Conservation (phyloP, 2,797 vertebrate genomes). For the Phoxinus dragarum region DNA sequence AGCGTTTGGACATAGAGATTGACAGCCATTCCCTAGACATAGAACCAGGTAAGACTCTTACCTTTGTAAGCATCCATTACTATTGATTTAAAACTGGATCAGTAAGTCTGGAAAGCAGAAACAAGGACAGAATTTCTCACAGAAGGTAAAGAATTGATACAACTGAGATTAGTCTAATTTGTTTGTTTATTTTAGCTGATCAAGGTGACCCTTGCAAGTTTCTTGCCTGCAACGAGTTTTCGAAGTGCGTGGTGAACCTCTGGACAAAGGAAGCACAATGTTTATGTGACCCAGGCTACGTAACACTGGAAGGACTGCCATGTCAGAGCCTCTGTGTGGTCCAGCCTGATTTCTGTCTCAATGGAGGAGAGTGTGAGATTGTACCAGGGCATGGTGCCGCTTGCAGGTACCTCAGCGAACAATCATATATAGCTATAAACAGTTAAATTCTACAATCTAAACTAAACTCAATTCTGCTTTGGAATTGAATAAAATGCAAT, state of each 20-base stretch:
- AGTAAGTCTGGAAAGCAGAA: not conserved
- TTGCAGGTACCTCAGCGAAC: conserved; percentile 82
- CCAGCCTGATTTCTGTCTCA: conserved; percentile 76
- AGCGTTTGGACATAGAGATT: conserved; percentile 83
- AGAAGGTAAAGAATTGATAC: conserved; percentile 38
- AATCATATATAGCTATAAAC: conserved; percentile 3
- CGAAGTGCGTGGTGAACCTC: conserved; percentile 79
- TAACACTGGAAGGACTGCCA: conserved; percentile 73
- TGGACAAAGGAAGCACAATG: conserved; percentile 82
- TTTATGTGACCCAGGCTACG: conserved; percentile 79
- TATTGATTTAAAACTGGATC: conserved; percentile 7
- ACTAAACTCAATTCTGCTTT: not conserved
- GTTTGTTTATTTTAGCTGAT: conserved; percentile 80
- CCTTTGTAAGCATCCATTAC: not conserved
- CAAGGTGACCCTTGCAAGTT: conserved; percentile 89
- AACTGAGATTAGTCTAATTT: conserved; percentile 33
- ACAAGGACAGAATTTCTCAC: not conserved
- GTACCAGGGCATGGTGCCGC: conserved; percentile 78
- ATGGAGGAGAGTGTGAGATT: conserved; percentile 78
- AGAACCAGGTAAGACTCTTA: conserved; percentile 84
- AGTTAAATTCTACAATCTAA: not conserved
- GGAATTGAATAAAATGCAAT: not conserved
- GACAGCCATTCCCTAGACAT: conserved; percentile 88
- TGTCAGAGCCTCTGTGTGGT: conserved; percentile 82
- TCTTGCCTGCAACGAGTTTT: conserved; percentile 84